Percentiles rank a stretch among this genome's conserved stretches.
Evolutionary conservation across 2,113 vertebrate species (phyloP).

Genomic region (Nesoenas mayeri): DNA sequence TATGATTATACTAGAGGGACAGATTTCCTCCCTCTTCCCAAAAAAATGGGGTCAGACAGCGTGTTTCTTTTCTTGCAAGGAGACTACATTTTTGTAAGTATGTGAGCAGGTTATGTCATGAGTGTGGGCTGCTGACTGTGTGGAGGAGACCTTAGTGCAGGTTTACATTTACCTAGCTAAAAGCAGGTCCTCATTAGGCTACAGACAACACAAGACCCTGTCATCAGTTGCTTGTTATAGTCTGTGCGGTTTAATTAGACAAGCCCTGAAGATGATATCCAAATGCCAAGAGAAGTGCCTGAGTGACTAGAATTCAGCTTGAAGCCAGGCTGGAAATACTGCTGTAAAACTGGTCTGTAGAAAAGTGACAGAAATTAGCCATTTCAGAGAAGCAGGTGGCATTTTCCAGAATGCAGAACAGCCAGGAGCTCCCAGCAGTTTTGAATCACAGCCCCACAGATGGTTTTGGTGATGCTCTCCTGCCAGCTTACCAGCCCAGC

Average conservation of each 20-base stretch:
- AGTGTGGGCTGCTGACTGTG: background rate
- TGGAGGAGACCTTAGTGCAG: background rate
- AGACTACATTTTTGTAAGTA: background rate
- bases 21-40: background rate
- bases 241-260: background rate
- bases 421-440: background rate
- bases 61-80: background rate
- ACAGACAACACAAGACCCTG: background rate
- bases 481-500: background rate
- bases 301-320: background rate
- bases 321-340: background rate
- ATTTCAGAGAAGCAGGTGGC: background rate
- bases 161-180: background rate
- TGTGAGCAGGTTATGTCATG: background rate
- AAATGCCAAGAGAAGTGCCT: background rate
- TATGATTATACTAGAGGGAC: background rate
- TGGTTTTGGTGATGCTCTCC: rapidly evolving
- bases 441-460: background rate
- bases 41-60: background rate
- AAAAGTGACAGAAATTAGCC: background rate
- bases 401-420: background rate
- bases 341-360: background rate
- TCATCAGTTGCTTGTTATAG: background rate
- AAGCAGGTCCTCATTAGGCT: background rate
- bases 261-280: background rate